phyloP scores from a whole-genome alignment of 2,797 vertebrate genomes.

The Rhinophrynus dorsalis region DNA sequence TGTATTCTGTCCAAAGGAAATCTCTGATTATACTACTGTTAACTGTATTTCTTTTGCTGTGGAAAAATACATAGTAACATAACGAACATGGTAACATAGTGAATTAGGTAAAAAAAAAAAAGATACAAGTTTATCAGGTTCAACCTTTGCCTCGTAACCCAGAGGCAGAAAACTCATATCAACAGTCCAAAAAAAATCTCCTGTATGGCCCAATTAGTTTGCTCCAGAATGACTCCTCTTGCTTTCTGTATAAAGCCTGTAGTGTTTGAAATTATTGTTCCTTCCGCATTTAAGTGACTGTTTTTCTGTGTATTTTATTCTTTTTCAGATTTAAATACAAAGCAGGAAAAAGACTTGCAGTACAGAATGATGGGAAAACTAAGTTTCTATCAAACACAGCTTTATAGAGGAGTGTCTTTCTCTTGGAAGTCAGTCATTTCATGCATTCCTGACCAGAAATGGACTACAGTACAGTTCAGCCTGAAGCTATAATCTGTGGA shows the following conservation, averaged over 20 bases:
- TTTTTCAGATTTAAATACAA: conserved; percentile 32
- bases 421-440: too few species aligned
- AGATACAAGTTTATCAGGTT: too few species aligned
- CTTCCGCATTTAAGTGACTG: neutral
- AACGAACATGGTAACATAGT: too few species aligned
- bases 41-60: too few species aligned
- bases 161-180: too few species aligned
- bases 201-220: neutral
- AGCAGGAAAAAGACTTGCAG: conserved; percentile 16
- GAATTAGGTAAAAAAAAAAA: too few species aligned
- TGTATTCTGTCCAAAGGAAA: too few species aligned
- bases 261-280: neutral
- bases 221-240: neutral
- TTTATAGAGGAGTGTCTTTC: too few species aligned
- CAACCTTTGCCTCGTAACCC: too few species aligned
- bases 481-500: neutral
- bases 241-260: neutral
- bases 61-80: too few species aligned
- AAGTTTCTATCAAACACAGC: conserved; percentile 32
- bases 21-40: too few species aligned
- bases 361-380: conserved; percentile 1
- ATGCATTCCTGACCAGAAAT: too few species aligned
- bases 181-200: neutral
- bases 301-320: neutral
- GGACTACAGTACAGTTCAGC: neutral